Conservation (phyloP, 2,888 invertebrate species). For the Formica aserva region DNA sequence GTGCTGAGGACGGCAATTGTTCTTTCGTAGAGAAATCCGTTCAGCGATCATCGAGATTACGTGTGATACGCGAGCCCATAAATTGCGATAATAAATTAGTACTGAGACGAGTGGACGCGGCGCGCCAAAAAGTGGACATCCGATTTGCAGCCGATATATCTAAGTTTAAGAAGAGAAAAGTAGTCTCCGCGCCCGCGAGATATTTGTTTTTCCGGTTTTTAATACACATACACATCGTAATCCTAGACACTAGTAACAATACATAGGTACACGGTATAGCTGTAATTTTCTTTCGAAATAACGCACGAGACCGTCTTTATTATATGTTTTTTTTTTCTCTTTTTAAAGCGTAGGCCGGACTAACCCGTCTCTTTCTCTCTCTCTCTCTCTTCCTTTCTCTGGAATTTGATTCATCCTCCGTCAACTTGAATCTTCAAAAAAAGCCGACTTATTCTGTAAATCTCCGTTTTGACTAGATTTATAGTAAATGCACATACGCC, state of each 20-base stretch:
- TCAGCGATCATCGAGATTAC: constrained; percentile 57
- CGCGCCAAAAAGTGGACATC: constrained; percentile 15
- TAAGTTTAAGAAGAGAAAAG: constrained; percentile 34
- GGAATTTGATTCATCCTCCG: constrained; percentile 43
- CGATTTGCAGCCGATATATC: constrained; percentile 28
- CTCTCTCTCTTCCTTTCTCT: constrained; percentile 27
- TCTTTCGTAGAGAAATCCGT: constrained; percentile 41
- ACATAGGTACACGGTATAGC: constrained; percentile 63
- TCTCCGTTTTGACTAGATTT: constrained; percentile 50
- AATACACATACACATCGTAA: constrained; percentile 53
- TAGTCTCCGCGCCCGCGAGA: constrained; percentile 22
- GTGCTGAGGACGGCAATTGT: constrained; percentile 82
- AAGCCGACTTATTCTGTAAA: constrained; percentile 35
- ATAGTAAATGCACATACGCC: constrained; percentile 37
- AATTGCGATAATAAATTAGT: constrained; percentile 26
- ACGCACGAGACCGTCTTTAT: constrained; percentile 64
- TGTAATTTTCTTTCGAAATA: constrained; percentile 65
- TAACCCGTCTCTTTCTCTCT: constrained; percentile 76
- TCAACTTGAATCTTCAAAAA: constrained; percentile 54
- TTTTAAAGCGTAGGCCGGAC: constrained; percentile 84
- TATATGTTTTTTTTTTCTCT: constrained; percentile 61
- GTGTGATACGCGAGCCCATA: constrained; percentile 22
- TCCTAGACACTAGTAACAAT: constrained; percentile 61
- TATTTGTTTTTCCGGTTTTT: constrained; percentile 19
- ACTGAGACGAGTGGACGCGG: not conserved